These are phyloP conservation scores for Zaprionus ghesquierei DNA, from an alignment of 1,140 invertebrate species.

Conservation along the genomic window DNA sequence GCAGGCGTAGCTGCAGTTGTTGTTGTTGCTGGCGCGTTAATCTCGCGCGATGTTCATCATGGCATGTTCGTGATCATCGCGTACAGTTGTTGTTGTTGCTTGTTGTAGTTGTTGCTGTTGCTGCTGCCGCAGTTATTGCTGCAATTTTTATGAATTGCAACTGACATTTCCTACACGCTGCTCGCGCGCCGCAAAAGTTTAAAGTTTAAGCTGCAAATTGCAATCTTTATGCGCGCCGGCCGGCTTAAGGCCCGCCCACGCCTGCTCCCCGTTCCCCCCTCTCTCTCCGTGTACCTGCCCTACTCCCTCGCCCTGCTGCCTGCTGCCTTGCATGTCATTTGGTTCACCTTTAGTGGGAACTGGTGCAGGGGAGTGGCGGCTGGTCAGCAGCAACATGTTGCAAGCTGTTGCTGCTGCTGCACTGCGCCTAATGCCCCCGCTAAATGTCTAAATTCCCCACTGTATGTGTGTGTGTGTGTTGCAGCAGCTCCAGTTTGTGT, in stretches of 20 bases:
- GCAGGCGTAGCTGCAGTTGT: constrained; percentile 30
- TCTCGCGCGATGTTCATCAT: constrained; percentile 77
- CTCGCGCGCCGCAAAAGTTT: constrained; percentile 56
- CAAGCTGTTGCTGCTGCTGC: not conserved
- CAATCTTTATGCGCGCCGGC: constrained; percentile 57
- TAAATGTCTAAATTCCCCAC: constrained; percentile 53
- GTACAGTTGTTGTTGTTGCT: constrained; percentile 18
- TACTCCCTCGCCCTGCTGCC: not conserved
- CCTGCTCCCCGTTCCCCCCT: not conserved
- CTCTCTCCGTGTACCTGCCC: not conserved
- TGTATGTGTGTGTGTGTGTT: constrained; percentile 24
- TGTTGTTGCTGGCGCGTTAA: constrained; percentile 52
- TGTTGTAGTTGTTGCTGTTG: constrained; percentile 17
- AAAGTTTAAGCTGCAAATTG: constrained; percentile 71
- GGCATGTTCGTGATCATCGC: constrained; percentile 70
- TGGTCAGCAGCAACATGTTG: constrained; percentile 58
- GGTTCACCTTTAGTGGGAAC: constrained; percentile 55
- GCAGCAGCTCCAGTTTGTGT: constrained; percentile 15
- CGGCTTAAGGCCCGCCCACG: constrained; percentile 27
- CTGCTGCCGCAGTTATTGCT: constrained; percentile 56
- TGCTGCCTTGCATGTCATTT: constrained; percentile 38
- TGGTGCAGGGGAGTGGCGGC: constrained; percentile 58
- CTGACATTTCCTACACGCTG: constrained; percentile 77
- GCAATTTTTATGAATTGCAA: constrained; percentile 77
- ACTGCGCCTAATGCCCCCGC: not conserved